Percentiles rank a stretch among this genome's conserved stretches.
These are phyloP conservation scores for Sardinella longiceps DNA, from an alignment of 2,797 vertebrate genomes.

Conservation along the genomic window DNA sequence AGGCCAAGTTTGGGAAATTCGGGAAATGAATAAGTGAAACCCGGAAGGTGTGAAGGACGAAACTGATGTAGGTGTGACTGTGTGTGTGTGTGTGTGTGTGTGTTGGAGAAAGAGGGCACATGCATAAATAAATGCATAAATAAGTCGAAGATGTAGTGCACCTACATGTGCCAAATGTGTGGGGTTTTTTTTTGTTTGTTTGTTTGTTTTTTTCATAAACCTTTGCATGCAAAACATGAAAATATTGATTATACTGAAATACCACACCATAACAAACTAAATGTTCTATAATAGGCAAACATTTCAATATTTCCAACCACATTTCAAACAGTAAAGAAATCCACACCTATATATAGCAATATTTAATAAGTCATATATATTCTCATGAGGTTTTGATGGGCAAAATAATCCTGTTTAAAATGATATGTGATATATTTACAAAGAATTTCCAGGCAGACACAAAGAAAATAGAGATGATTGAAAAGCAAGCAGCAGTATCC, in stretches of 20 bases:
- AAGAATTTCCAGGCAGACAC: slow-evolving; percentile 4
- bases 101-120: neutral
- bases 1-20: slow-evolving; percentile 43
- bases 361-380: neutral
- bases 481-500: slow-evolving; percentile 8
- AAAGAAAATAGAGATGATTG: neutral
- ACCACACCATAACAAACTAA: neutral
- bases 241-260: slow-evolving; percentile 7
- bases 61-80: slow-evolving; percentile 42
- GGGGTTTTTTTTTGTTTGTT: too few relatives aligned
- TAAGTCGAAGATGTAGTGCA: neutral
- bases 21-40: slow-evolving; percentile 59
- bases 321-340: neutral
- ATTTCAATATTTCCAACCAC: neutral
- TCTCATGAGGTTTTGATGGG: neutral
- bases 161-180: neutral
- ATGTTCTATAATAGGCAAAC: neutral
- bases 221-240: slow-evolving; percentile 14
- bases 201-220: neutral
- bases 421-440: slow-evolving; percentile 8
- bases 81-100: slow-evolving; percentile 10
- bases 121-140: slow-evolving; percentile 21
- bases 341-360: neutral
- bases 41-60: slow-evolving; percentile 52
- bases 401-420: slow-evolving; percentile 18